phyloP scores from a whole-genome alignment of 2,113 vertebrate species.

The Piaya cayana region DNA sequence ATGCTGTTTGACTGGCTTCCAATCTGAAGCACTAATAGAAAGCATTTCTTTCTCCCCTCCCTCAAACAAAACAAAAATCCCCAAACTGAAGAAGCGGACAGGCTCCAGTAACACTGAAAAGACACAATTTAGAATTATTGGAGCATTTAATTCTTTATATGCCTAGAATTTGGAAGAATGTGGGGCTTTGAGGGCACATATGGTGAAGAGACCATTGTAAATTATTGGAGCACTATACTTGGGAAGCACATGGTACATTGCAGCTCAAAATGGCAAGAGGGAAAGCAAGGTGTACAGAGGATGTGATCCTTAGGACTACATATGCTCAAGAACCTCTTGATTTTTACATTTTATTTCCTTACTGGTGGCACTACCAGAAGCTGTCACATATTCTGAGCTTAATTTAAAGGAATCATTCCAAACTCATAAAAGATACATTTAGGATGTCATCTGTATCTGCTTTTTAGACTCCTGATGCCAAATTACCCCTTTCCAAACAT shows the following conservation, averaged over 20 bases:
- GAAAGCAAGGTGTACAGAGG: neutral
- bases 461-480: conserved; percentile 42
- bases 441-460: conserved; percentile 50
- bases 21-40: conserved; percentile 57
- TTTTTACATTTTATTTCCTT: conserved; percentile 6
- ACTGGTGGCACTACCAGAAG: conserved; percentile 31
- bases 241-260: neutral
- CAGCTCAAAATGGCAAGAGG: neutral
- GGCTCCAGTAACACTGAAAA: conserved; percentile 49
- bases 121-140: conserved; percentile 65
- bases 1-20: conserved; percentile 54
- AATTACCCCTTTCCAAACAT: conserved; percentile 33
- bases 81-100: conserved; percentile 37
- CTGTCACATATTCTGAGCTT: conserved; percentile 36
- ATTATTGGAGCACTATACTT: conserved; percentile 29
- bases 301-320: neutral
- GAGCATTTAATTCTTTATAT: conserved; percentile 68
- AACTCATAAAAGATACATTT: conserved; percentile 57
- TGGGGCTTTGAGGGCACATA: neutral
- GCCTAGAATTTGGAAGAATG: conserved; percentile 33
- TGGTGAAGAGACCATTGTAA: conserved; percentile 27
- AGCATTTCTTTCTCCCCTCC: neutral
- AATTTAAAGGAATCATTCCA: conserved; percentile 56
- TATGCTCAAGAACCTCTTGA: neutral
- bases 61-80: conserved; percentile 19